A percentile compares a stretch with the other conserved stretches of the same genome.
Conservation (phyloP, 2,797 vertebrate genomes). For the Galaxias olidus region DNA sequence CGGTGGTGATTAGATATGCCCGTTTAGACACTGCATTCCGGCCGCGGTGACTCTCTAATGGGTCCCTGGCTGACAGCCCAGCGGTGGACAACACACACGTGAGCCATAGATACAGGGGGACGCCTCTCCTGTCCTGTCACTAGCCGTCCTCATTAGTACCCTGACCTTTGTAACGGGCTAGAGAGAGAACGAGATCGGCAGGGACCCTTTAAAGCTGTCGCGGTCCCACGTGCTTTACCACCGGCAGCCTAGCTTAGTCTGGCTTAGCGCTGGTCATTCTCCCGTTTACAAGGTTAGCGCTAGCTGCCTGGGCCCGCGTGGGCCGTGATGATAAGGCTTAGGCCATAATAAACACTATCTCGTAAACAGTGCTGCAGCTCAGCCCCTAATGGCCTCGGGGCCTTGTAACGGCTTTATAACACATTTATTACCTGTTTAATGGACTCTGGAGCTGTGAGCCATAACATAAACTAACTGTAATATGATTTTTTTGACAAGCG, state of each 20-base stretch:
- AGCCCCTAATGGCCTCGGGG: constrained; percentile 66
- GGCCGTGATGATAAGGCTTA: constrained; percentile 71
- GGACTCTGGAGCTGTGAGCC: constrained; percentile 57
- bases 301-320: constrained; percentile 18
- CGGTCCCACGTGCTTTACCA: background rate
- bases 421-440: constrained; percentile 79
- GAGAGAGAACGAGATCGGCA: background rate
- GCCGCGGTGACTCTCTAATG: constrained; percentile 67
- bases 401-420: constrained; percentile 77
- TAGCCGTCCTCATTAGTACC: constrained; percentile 8
- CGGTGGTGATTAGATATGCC: constrained; percentile 68
- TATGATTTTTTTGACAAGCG: constrained; percentile 66
- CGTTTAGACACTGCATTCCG: constrained; percentile 62
- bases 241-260: constrained; percentile 29
- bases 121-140: constrained; percentile 13
- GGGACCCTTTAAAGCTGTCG: background rate
- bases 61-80: constrained; percentile 63
- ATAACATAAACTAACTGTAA: constrained; percentile 64
- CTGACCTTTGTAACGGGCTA: constrained; percentile 6
- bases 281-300: constrained; percentile 47
- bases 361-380: constrained; percentile 74
- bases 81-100: constrained; percentile 60
- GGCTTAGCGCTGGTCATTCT: constrained; percentile 47
- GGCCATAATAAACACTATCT: constrained; percentile 76
- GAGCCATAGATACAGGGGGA: constrained; percentile 52